Base-by-base conservation (phyloP, 2,113 vertebrate genomes). In the Hyperoodon ampullatus region DNA sequence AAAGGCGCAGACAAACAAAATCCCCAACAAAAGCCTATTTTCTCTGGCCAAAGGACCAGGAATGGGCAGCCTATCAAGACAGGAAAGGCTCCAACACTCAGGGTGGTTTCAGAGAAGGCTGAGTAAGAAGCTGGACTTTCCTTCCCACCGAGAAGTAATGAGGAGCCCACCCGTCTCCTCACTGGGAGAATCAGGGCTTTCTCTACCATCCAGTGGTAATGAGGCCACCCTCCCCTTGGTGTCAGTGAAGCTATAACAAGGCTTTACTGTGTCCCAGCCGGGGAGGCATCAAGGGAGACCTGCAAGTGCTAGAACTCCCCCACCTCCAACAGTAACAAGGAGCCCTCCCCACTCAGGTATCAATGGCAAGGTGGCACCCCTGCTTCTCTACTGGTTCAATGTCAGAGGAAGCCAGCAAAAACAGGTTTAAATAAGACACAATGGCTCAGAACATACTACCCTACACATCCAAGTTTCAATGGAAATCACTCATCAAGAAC, bases 181-280 rank as follows among this genome's bases (percentile, higher is more conserved):
- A 8, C 11, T 4, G 30, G 33, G 10, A 33, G 26, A 66, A 50
- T 26, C 53, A 39, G 19, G 88, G 9, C 11, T 55, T n/a, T 47
- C 55, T 66, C 13, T 13, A 3, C 3, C 14, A 5, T 0, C 35
- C 33, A 7, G 30, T 1, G 5, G 2, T 26, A 9, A 35, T 19
- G 58, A 88, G 26, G 65, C 28, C 53, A 65, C 39, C 39, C 8
- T n/a, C 15, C 11, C 39, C 33, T 18, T 11, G 12, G 18, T 24
- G 19, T 35, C 42, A 39, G 23, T 24, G 71, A 44, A 30, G 16
- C n/a, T 12, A 16, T 55, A 18, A 47, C 2, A 4, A 26, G 4
- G 5, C 1, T 2, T 10, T 5, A 0, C 15, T 30, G 8, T 53
- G 18, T 66, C 16, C 23, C 39, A 66, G 66, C n/a, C 18, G 10